Conservation (phyloP, 2,888 invertebrate genomes). For the Meta bourneti region DNA sequence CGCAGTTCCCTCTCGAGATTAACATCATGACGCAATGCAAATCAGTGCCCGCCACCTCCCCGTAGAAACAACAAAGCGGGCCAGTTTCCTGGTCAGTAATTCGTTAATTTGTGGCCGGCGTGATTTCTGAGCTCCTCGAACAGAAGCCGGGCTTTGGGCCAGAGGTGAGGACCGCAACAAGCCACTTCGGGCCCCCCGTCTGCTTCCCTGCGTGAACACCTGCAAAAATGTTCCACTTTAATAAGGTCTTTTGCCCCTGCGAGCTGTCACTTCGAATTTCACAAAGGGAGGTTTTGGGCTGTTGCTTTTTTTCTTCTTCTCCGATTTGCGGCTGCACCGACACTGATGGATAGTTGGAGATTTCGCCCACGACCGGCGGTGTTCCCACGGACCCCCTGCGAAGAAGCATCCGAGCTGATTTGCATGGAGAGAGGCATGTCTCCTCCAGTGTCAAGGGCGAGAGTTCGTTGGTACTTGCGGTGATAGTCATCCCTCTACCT, state of each 20-base stretch:
- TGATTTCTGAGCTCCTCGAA: constrained; percentile 40
- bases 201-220: constrained; percentile 27
- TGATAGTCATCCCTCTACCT: background rate
- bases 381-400: constrained; percentile 27
- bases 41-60: constrained; percentile 10
- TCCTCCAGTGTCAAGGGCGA: constrained; percentile 55
- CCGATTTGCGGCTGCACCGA: constrained; percentile 6
- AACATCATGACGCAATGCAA: constrained; percentile 1
- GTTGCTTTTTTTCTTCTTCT: constrained; percentile 10
- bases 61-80: constrained; percentile 7
- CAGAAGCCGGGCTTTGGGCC: constrained; percentile 40
- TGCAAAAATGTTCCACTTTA: constrained; percentile 55
- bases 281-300: constrained; percentile 9
- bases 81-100: constrained; percentile 3
- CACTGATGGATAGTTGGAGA: constrained; percentile 56
- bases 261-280: constrained; percentile 35
- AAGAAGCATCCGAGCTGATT: constrained; percentile 11
- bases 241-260: constrained; percentile 58
- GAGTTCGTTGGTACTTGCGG: constrained; percentile 55
- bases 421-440: constrained; percentile 32
- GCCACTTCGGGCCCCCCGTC: background rate
- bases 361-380: constrained; percentile 37
- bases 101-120: constrained; percentile 51
- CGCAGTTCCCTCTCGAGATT: background rate
- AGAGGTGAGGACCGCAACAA: constrained; percentile 46